Evolutionary conservation across 1,140 invertebrate genomes (phyloP), one percentile per base, ranked within the genome.

Genomic region (Palaemon carinicauda): DNA sequence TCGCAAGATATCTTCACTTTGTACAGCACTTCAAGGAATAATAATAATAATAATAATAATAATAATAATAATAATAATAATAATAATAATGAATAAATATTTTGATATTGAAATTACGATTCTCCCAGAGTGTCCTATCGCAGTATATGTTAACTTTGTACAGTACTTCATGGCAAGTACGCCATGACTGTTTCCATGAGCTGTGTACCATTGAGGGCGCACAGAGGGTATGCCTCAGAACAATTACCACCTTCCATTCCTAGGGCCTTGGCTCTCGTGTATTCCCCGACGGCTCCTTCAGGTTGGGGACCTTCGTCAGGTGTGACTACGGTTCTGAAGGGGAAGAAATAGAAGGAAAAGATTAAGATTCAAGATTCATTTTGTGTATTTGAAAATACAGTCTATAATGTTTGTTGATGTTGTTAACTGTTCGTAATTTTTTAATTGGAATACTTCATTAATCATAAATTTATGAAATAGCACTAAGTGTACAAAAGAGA

Each of bases 121-220:
- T 31, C 14, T 4, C 4, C 3, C 3, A 27, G 17, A 21, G n/a
- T 15, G 24, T 1, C 24, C 65, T 31, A 27, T 15, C 65, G 0
- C 24, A 14, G 12, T 9, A 29, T 14, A 0, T 14, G n/a, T 31
- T 0, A 15, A 15, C 24, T 27, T 69, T 31, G n/a, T 10, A 21
- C 24, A n/a, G 60, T 21, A 27, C 14, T 12, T 82, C 69, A 82
- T 12, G 80, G 80, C 41, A 82, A 17, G 51, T 73, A 82, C 0
- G n/a, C 51, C 50, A 31, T n/a, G 69, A 82, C 65, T 21, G 19
- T 73, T 14, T 74, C 12, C 50, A 82, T 53, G 65, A 82, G 80
- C 51, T 82, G 80, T 19, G 80, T 31, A n/a, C 80, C 80, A 21
- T 73, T 74, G 27, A 71, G 31, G 65, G 80, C 24, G 33, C 80